Percentiles rank a stretch among this genome's conserved stretches.
phyloP scores from a whole-genome alignment of 2,113 vertebrate species.

The Procapra przewalskii region DNA sequence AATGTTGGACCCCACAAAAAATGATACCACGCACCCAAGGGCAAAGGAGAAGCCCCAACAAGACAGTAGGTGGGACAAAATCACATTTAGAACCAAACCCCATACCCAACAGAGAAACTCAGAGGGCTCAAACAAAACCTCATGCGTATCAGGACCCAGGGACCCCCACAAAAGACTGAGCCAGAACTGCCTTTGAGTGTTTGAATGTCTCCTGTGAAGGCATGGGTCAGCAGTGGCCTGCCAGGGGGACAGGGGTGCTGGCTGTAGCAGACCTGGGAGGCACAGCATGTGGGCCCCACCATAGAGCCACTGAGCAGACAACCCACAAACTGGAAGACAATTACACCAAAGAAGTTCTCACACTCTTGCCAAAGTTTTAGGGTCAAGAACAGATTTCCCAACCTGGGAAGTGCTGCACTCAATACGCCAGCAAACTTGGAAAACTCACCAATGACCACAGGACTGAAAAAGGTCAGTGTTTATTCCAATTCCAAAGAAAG shows the following conservation, averaged over 20 bases:
- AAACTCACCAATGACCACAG: background rate
- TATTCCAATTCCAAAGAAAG: background rate
- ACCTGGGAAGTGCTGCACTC: background rate
- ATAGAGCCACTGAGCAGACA: background rate
- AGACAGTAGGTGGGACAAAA: background rate
- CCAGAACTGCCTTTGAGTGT: background rate
- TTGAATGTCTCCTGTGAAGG: background rate
- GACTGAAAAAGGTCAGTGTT: background rate
- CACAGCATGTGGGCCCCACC: background rate
- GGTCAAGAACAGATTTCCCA: background rate
- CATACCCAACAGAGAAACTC: background rate
- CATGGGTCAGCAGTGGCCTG: background rate
- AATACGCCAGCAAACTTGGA: background rate
- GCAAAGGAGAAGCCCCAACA: background rate
- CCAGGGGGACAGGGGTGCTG: background rate
- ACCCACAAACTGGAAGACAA: background rate
- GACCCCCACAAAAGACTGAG: background rate
- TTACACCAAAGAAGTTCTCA: background rate
- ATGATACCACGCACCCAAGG: background rate
- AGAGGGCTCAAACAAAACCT: background rate
- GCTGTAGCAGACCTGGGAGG: background rate
- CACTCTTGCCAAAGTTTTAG: background rate
- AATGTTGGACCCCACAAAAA: background rate
- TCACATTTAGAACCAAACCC: background rate
- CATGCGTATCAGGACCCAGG: rapidly evolving